These are phyloP conservation scores for Passer montanus DNA, from an alignment of 2,113 vertebrate species.

Conservation along the genomic window DNA sequence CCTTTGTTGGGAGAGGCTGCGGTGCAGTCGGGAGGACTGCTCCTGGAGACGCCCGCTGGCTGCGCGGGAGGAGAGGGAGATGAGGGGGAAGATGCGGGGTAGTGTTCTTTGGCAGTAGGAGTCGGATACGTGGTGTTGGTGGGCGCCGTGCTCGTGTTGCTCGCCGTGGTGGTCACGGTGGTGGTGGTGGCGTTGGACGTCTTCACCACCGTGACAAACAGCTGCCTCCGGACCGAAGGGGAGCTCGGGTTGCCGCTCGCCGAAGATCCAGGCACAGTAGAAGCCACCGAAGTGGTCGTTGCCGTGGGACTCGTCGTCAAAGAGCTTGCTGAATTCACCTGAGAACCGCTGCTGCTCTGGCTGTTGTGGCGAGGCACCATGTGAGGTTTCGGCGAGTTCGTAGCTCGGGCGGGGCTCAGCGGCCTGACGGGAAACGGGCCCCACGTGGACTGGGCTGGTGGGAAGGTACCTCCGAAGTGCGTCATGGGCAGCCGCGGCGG, in stretches of 20 bases:
- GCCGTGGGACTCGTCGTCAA: conserved; percentile 74
- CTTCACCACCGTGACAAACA: conserved; percentile 91
- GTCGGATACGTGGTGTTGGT: conserved; percentile 77
- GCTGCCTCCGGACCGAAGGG: conserved; percentile 93
- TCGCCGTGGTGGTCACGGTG: conserved; percentile 79
- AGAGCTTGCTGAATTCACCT: conserved; percentile 77
- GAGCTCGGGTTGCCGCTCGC: conserved; percentile 82
- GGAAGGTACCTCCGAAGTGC: conserved; percentile 97
- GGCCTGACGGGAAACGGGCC: conserved; percentile 97
- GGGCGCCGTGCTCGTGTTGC: conserved; percentile 76
- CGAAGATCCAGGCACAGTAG: conserved; percentile 76
- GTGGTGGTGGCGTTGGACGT: conserved; percentile 77
- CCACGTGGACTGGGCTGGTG: conserved; percentile 95
- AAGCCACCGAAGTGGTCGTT: conserved; percentile 73
- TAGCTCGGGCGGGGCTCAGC: conserved; percentile 92
- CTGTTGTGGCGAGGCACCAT: conserved; percentile 83
- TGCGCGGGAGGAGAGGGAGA: conserved; percentile 77
- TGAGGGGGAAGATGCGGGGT: conserved; percentile 77
- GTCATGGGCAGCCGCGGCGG: conserved; percentile 97
- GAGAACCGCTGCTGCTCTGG: conserved; percentile 84
- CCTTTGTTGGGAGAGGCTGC: conserved; percentile 77
- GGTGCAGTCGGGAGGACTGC: conserved; percentile 76
- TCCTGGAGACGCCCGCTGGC: conserved; percentile 71
- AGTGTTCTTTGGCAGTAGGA: conserved; percentile 85
- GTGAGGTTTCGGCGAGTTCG: conserved; percentile 94